Base-by-base conservation (phyloP, 2,888 invertebrate species). In the Scaptomyza polygonia region DNA sequence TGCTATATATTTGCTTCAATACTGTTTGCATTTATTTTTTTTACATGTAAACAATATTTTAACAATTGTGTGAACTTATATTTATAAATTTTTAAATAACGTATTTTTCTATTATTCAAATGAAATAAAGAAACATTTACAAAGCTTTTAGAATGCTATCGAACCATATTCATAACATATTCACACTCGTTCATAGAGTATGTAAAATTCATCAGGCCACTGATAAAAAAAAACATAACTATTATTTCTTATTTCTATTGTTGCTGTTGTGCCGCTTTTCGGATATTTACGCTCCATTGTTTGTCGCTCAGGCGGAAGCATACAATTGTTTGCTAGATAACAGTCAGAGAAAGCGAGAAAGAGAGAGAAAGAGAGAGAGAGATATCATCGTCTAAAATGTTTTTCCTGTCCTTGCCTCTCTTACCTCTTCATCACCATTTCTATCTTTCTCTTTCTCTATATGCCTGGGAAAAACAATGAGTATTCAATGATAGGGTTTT, bases 231-330 rank as follows among this genome's bases (percentile, higher is more conserved):
- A 21, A 34, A 47, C 56, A 16, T 44, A 51, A 48, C 58, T 42
- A 57, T 61, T 64, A 57, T 67, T 62, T 65, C 44, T 61, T 63
- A 56, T 67, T 59, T 67, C 42, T 47, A 67, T 74, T 74, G 73
- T 86, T 73, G 78, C 79, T 85, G 61, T 59, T 79, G 86, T 57
- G 58, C 67, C 77, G 81, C 72, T 85, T 85, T 83, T 74, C 67
- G 86, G 80, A 85, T 85, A 85, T 86, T 86, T 86, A 86, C 86
- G 86, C 86, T 87, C 88, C 86, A 86, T 86, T 86, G 86, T 86
- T 87, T 86, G 88, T 82, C 86, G 86, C 86, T 88, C 88, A 86
- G 81, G 79, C 86, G 86, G 86, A 86, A 86, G 88, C 86, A 88
- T 84, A 82, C 88, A 86, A 86, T 88, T 86, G 88, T 80, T 84